Evolutionary conservation across 2,113 vertebrate genomes (phyloP).

Genomic region (Mustelus asterias): DNA sequence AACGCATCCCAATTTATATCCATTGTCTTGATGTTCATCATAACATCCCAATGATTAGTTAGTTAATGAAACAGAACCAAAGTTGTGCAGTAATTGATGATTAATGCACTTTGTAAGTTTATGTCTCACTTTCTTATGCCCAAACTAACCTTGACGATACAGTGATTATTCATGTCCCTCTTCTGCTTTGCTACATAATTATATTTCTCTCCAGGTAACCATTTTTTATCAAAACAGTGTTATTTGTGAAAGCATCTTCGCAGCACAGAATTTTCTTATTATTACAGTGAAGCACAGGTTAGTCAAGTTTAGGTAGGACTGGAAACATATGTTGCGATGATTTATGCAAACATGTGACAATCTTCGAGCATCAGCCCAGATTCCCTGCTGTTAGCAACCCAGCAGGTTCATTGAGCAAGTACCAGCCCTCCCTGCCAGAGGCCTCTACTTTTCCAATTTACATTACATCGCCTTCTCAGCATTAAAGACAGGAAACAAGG

Average conservation of each 20-base stretch:
- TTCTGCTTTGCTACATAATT: background rate
- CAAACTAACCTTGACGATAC: background rate
- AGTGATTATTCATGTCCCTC: background rate
- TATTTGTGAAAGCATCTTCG: background rate
- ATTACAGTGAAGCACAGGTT: conserved; percentile 9
- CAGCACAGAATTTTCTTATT: background rate
- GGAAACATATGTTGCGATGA: conserved; percentile 62
- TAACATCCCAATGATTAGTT: conserved; percentile 6
- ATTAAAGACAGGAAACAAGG: conserved; percentile 51
- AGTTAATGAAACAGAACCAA: background rate
- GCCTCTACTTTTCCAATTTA: conserved; percentile 53
- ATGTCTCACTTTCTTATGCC: background rate
- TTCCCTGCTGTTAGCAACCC: conserved; percentile 68
- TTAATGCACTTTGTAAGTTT: background rate
- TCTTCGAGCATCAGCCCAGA: conserved; percentile 60
- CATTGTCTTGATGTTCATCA: background rate
- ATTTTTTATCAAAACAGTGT: background rate
- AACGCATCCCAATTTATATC: background rate
- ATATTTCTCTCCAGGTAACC: background rate
- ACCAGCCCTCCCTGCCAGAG: conserved; percentile 59
- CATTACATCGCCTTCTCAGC: conserved; percentile 53
- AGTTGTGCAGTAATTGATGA: conserved; percentile 34
- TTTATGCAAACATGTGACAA: conserved; percentile 66
- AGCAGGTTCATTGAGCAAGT: conserved; percentile 51
- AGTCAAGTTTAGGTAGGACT: background rate